phyloP scores from a whole-genome alignment of 2,888 invertebrate genomes.

The Petrophora chlorosata region DNA sequence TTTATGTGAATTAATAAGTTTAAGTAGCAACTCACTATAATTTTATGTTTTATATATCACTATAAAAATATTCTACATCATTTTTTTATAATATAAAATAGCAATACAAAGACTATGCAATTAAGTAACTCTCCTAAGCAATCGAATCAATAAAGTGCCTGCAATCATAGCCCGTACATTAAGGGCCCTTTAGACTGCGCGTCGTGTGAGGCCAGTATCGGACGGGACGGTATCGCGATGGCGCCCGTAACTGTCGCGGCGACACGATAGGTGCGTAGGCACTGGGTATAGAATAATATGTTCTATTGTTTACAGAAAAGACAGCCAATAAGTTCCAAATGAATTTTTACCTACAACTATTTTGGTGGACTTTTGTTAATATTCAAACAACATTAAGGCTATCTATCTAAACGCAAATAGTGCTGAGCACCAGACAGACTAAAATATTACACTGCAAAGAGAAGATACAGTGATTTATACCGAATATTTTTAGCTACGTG shows the following conservation, averaged over 20 bases:
- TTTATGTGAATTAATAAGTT: no score
- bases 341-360: not conserved
- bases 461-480: no score
- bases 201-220: conserved; percentile 76
- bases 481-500: no score
- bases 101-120: conserved; percentile 13
- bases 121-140: conserved; percentile 16
- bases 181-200: conserved; percentile 38
- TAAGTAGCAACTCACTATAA: no score
- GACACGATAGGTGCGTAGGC: conserved; percentile 67
- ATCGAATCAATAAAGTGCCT: conserved; percentile 35
- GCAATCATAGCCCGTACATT: conserved; percentile 41
- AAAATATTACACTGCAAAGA: no score
- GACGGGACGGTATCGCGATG: conserved; percentile 64
- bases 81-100: no score
- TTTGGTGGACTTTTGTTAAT: no score
- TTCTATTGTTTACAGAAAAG: conserved; percentile 33
- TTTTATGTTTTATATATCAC: no score
- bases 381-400: no score
- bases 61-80: no score
- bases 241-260: conserved; percentile 71
- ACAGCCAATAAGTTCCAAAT: not conserved
- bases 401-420: no score
- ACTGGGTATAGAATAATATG: conserved; percentile 50
- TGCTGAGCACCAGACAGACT: no score